phyloP scores from a whole-genome alignment of 2,113 vertebrate genomes.

The Burhinus oedicnemus region DNA sequence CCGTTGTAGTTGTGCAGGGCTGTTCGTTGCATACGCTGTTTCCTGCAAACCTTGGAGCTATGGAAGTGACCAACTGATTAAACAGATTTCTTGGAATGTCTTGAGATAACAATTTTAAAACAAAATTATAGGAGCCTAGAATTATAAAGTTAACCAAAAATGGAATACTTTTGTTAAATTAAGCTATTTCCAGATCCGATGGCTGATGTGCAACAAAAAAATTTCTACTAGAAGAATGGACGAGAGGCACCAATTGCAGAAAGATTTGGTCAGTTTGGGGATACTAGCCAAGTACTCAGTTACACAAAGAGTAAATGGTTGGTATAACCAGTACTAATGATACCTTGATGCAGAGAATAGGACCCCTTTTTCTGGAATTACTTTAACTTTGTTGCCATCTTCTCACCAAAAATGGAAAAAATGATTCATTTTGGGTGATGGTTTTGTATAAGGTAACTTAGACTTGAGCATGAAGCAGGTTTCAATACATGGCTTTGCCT shows the following conservation, averaged over 20 bases:
- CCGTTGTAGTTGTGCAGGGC: not conserved
- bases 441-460: not conserved
- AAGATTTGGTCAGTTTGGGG: not conserved
- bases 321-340: not conserved
- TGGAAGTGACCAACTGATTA: not conserved
- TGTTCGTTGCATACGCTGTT: not conserved
- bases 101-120: not conserved
- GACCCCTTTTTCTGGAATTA: not conserved
- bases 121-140: not conserved
- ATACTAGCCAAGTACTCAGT: not conserved
- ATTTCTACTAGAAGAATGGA: not conserved
- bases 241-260: not conserved
- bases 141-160: not conserved
- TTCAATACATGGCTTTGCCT: not conserved
- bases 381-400: not conserved
- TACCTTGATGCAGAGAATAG: not conserved
- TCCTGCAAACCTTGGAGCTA: not conserved
- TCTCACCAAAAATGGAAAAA: not conserved
- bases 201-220: not conserved
- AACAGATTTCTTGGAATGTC: not conserved
- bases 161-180: not conserved
- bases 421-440: not conserved
- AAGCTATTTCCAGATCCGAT: not conserved
- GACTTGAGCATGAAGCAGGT: not conserved
- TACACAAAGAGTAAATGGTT: not conserved